Conservation (phyloP, 2,113 vertebrate genomes). For the Junco hyemalis region DNA sequence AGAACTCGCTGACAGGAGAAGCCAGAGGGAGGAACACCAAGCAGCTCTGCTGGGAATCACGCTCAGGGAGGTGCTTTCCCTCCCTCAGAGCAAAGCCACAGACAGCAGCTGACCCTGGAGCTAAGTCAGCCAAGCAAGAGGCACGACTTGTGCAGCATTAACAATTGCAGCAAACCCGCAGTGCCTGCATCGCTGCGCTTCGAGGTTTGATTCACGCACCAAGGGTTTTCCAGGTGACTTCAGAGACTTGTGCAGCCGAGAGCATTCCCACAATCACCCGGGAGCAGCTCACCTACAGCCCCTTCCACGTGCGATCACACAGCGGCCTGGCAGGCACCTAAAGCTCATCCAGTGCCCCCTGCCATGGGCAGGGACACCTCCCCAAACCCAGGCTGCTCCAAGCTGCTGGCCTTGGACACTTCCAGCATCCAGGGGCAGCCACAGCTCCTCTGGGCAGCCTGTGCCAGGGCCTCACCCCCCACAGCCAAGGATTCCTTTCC, state of each 20-base stretch:
- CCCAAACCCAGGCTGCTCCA: rapidly evolving
- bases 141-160: rapidly evolving
- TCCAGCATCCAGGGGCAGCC: background rate
- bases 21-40: background rate
- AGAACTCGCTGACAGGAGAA: background rate
- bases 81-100: background rate
- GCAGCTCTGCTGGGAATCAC: background rate
- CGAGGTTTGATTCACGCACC: background rate
- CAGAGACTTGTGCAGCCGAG: background rate
- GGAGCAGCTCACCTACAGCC: background rate
- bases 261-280: background rate
- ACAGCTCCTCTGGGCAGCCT: background rate
- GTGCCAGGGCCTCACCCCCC: background rate
- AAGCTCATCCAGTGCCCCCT: rapidly evolving
- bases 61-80: background rate
- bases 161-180: background rate
- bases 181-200: background rate
- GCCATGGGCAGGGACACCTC: background rate
- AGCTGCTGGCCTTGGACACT: background rate
- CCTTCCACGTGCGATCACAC: rapidly evolving
- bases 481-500: background rate
- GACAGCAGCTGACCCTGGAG: background rate
- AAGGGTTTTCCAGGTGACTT: background rate
- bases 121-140: background rate
- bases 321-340: background rate